Conservation (phyloP, 1,140 invertebrate species). For the Campodea augens region DNA sequence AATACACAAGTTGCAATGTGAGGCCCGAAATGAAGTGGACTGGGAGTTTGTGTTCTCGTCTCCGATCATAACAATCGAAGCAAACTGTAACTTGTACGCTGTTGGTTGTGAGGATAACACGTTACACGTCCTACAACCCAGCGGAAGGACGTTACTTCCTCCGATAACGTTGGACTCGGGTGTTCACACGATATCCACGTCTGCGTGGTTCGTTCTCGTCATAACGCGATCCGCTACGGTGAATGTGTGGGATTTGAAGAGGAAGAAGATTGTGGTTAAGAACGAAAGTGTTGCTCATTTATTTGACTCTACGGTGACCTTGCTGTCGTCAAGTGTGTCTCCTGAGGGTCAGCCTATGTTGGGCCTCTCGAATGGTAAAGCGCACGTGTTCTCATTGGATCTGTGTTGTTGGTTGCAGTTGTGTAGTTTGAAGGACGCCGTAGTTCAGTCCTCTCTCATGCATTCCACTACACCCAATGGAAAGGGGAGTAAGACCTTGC, state of each 20-base stretch:
- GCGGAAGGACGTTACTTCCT: conserved; percentile 32
- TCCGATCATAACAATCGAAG: conserved; percentile 29
- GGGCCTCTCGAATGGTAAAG: conserved; percentile 41
- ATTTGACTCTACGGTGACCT: conserved; percentile 21
- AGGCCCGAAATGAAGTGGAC: conserved; percentile 10
- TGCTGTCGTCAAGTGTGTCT: conserved; percentile 35
- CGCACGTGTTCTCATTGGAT: conserved; percentile 41
- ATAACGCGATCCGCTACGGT: conserved; percentile 18
- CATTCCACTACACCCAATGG: too few species aligned
- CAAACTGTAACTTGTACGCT: conserved; percentile 31
- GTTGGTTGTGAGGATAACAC: conserved; percentile 42
- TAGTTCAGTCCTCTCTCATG: too few species aligned
- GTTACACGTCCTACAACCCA: conserved; percentile 37
- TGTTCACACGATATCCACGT: conserved; percentile 27
- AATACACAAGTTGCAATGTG: conserved; percentile 13
- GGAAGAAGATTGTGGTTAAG: conserved; percentile 15
- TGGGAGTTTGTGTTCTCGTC: conserved; percentile 25
- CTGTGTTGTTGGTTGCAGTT: conserved; percentile 45
- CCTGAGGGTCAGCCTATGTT: conserved; percentile 40
- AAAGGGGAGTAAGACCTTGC: too few species aligned
- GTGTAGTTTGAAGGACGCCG: too few species aligned
- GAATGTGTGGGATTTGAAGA: conserved; percentile 19
- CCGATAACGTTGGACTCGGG: conserved; percentile 39
- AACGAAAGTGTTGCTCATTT: conserved; percentile 13
- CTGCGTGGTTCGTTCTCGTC: conserved; percentile 18